A percentile compares a stretch with the other conserved stretches of the same genome.
phyloP scores from a whole-genome alignment of 2,797 vertebrate species.

The Coilia nasus region DNA sequence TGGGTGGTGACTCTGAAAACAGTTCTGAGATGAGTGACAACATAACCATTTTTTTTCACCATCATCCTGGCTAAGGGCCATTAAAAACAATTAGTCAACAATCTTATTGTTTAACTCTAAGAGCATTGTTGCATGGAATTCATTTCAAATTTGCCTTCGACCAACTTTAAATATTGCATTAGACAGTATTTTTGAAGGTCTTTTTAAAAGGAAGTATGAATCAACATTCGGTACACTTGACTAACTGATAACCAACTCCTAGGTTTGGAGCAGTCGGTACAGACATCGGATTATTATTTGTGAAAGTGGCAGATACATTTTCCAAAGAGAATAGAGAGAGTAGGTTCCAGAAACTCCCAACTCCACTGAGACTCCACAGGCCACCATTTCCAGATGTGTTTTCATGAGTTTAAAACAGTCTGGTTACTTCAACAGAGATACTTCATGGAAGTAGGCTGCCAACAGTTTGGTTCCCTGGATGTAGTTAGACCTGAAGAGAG shows the following conservation, averaged over 20 bases:
- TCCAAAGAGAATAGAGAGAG: neutral
- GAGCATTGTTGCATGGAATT: neutral
- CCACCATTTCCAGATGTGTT: neutral
- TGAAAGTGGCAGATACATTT: neutral
- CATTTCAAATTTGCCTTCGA: neutral
- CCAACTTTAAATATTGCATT: neutral
- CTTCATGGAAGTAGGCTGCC: constrained; percentile 91
- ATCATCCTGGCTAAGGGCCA: neutral
- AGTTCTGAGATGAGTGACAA: neutral
- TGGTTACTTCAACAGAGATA: constrained; percentile 82
- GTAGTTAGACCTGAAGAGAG: constrained; percentile 84
- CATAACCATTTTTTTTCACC: neutral
- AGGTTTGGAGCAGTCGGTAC: neutral
- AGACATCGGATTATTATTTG: neutral
- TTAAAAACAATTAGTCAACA: neutral
- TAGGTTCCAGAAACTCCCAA: neutral
- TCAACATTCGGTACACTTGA: neutral
- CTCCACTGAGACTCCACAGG: neutral
- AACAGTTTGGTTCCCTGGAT: constrained; percentile 92
- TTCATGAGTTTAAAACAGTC: neutral
- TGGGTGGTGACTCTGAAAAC: neutral
- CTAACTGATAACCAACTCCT: neutral
- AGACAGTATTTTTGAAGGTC: neutral
- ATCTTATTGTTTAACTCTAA: neutral
- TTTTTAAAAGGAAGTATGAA: neutral